These are phyloP conservation scores for Cabera pusaria DNA, from an alignment of 2,888 invertebrate genomes.

Conservation along the genomic window DNA sequence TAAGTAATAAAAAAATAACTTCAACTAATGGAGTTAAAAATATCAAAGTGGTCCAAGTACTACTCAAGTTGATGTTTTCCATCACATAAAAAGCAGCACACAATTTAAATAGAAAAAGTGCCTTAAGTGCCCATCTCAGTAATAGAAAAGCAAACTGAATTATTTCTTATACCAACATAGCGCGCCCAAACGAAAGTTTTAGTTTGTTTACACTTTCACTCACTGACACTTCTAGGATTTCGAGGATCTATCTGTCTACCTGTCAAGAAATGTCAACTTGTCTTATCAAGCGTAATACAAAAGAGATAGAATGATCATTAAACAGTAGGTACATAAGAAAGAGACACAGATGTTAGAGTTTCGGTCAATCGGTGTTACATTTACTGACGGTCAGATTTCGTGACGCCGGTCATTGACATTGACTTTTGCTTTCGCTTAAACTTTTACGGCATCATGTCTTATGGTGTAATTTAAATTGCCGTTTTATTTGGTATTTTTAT, in stretches of 20 bases:
- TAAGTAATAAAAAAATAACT: no score
- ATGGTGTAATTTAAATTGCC: constrained; percentile 31
- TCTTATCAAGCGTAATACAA: constrained; percentile 36
- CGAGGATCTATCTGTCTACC: constrained; percentile 44
- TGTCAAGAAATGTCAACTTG: constrained; percentile 40
- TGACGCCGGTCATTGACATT: constrained; percentile 54
- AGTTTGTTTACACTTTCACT: constrained; percentile 77
- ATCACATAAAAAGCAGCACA: constrained; percentile 8
- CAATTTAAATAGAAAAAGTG: constrained; percentile 19
- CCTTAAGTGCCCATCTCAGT: constrained; percentile 26
- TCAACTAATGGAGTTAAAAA: constrained; percentile 1
- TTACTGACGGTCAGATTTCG: constrained; percentile 47
- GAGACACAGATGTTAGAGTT: constrained; percentile 33
- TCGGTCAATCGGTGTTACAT: constrained; percentile 31
- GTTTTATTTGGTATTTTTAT: constrained; percentile 16
- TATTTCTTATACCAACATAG: constrained; percentile 47
- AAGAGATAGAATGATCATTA: constrained; percentile 35
- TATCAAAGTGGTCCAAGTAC: no score
- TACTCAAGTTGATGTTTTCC: constrained; percentile 1
- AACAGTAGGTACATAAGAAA: constrained; percentile 28
- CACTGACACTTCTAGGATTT: constrained; percentile 49
- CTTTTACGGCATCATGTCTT: constrained; percentile 42
- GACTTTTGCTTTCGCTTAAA: constrained; percentile 64
- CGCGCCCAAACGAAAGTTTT: constrained; percentile 40
- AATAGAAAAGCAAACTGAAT: constrained; percentile 35